Evolutionary conservation across 2,113 vertebrate genomes (phyloP), one percentile per base, ranked within the genome.

Genomic region (Pyrgilauda ruficollis): DNA sequence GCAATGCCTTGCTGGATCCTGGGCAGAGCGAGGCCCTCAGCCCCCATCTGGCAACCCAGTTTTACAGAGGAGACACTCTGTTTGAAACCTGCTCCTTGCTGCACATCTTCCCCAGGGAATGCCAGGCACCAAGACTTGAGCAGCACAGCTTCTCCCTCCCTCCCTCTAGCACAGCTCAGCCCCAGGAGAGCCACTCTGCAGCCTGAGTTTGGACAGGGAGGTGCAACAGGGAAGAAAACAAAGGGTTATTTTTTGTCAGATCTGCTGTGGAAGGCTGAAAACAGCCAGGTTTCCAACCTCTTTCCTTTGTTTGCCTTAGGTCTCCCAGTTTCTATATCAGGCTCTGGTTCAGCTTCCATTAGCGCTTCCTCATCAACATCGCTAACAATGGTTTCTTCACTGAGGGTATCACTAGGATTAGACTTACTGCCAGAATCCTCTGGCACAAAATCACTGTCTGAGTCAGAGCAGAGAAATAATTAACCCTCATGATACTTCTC

Each of bases 391-490:
- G 41, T 92, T 95, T 96, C 84, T 96, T 97, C 94, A 61, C 76
- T 17, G 56, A 96, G 96, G 91, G 91, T 93, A 96, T 88, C 94
- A 92, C 96, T 86, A 93, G 97, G 95, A 96, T 97, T 41, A 58
- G 14, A 94, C 91, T 96, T 79, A 93, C 94, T 96, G 97, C 97
- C 97, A 97, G 97, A 97, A 97, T 96, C 85, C 95, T 97, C 90
- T 97, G 97, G 97, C 97, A 98, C 95, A 83, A 94, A 96, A 94
- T 93, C 72, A 75, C 92, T 79, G 90, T 84, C 95, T 97, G 98
- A 98, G 96, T 98, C 96, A 98, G 94, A 96, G 87, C 68, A 53
- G 86, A 96, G 96, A 97, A 96, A 97, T 97, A 97, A 98, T 97
- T 96, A 98, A 97, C 96, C 95, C 95, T 97, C 89, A 26, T 80